Conservation (phyloP, 1,140 invertebrate species). For the Pogonomyrmex barbatus region DNA sequence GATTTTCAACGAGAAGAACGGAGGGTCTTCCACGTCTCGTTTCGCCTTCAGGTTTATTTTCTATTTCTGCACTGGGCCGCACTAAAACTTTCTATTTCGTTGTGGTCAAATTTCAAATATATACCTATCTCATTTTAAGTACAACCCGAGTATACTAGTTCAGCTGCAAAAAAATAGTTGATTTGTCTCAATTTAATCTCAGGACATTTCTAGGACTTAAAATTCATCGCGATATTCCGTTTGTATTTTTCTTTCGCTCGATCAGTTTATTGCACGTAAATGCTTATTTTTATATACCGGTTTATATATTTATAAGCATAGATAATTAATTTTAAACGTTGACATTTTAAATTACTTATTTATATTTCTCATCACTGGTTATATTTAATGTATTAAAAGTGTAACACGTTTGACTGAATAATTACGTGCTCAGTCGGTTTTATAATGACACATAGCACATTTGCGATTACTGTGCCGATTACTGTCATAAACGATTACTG, state of each 20-base stretch:
- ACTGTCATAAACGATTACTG: neutral
- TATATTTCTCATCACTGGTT: neutral
- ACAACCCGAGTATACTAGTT: too few species aligned
- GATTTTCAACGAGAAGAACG: conserved; percentile 12
- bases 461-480: neutral
- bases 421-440: neutral
- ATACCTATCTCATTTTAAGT: too few species aligned
- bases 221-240: neutral
- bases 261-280: too few species aligned
- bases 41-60: neutral
- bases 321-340: neutral
- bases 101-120: too few species aligned
- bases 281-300: neutral
- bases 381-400: conserved; percentile 4
- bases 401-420: neutral
- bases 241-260: neutral
- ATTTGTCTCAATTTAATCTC: neutral
- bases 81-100: too few species aligned
- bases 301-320: neutral
- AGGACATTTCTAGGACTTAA: neutral
- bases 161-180: too few species aligned
- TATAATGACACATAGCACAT: neutral
- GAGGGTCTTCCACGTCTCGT: neutral
- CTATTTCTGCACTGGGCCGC: too few species aligned
- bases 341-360: neutral